phyloP scores from a whole-genome alignment of 37 sponge, comb jelly and placozoan species.

The Ianthella basta region DNA sequence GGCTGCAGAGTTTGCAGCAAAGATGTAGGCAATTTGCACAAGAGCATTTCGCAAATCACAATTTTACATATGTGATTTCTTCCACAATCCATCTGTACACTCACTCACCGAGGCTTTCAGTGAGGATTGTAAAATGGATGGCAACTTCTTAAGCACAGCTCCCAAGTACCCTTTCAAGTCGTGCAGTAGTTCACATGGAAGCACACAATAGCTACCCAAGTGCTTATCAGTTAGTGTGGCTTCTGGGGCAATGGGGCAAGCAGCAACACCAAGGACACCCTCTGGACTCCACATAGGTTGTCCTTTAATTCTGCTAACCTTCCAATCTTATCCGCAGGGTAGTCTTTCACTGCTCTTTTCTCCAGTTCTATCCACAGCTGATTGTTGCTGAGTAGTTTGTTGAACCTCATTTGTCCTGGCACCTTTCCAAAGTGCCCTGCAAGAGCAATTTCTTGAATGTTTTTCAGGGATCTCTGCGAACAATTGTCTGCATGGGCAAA shows the following conservation, averaged over 20 bases:
- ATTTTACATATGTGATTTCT: not conserved
- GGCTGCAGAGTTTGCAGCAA: not conserved
- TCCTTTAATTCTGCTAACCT: slow-evolving; percentile 3
- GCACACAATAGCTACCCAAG: slow-evolving; percentile 15
- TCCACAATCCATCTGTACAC: not conserved
- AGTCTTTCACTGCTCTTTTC: slow-evolving; percentile 21
- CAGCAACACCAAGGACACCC: slow-evolving; percentile 3
- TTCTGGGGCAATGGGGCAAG: slow-evolving; percentile 11
- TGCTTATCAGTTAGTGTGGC: not conserved
- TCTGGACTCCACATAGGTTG: not conserved
- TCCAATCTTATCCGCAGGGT: not conserved
- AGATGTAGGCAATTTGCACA: not conserved
- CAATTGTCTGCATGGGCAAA: slow-evolving; percentile 12
- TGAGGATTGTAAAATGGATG: not conserved
- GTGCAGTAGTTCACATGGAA: slow-evolving; percentile 39
- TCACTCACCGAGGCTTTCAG: not conserved
- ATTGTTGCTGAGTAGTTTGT: not conserved
- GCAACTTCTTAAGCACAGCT: not conserved
- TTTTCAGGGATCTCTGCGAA: slow-evolving; percentile 14
- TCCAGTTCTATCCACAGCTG: slow-evolving; percentile 7
- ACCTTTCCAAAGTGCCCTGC: slow-evolving; percentile 22
- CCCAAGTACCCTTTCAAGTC: slow-evolving; percentile 38
- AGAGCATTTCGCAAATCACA: not conserved
- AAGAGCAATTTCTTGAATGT: slow-evolving; percentile 21
- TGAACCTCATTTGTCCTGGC: not conserved